Evolutionary conservation across 1,140 invertebrate species (phyloP).

Genomic region (Prorops nasuta): DNA sequence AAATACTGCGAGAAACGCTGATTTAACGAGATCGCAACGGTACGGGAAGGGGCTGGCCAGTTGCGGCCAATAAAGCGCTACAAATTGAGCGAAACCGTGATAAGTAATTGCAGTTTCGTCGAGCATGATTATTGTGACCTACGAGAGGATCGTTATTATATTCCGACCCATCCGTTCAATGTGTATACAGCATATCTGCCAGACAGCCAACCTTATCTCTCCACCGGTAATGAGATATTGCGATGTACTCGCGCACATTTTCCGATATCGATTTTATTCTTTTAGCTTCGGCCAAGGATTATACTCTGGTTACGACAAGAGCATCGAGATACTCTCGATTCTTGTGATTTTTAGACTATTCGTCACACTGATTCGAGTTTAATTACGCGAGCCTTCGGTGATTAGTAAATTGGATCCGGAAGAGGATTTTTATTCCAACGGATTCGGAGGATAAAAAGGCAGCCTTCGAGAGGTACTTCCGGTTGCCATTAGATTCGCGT

Average conservation of each 20-base stretch:
- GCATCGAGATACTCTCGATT: neutral
- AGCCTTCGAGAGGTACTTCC: constrained; percentile 5
- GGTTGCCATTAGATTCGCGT: constrained; percentile 29
- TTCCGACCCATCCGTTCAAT: neutral
- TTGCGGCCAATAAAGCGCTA: neutral
- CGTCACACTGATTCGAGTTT: too few relatives aligned
- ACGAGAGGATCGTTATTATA: too few relatives aligned
- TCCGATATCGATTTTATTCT: too few relatives aligned
- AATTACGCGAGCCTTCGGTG: too few relatives aligned
- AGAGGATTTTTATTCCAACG: constrained; percentile 5
- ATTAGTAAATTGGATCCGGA: too few relatives aligned
- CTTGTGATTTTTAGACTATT: too few relatives aligned
- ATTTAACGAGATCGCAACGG: constrained; percentile 9
- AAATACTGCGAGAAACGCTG: neutral
- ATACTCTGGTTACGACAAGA: neutral
- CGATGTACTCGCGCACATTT: too few relatives aligned
- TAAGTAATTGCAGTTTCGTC: neutral
- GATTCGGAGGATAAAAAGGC: neutral
- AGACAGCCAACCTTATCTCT: too few relatives aligned
- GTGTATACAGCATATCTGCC: neutral
- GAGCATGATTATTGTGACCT: neutral
- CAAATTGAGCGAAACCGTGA: neutral
- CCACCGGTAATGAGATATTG: too few relatives aligned
- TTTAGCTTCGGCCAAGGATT: too few relatives aligned
- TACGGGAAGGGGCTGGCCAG: neutral